A percentile compares a stretch with the other conserved stretches of the same genome.
Evolutionary conservation across 2,888 invertebrate genomes (phyloP).

Genomic region (Spodoptera picta): DNA sequence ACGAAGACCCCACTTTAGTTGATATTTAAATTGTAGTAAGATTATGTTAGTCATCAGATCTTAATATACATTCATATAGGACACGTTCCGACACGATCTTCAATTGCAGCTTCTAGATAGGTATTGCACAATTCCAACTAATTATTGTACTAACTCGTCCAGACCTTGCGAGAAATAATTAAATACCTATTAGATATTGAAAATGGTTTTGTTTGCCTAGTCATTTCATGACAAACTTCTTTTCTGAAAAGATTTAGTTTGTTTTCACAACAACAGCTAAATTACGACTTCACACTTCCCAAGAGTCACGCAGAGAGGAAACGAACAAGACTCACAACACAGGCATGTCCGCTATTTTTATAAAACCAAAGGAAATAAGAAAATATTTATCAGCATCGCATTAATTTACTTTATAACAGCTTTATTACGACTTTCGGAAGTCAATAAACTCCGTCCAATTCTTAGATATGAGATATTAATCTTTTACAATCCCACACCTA

Average conservation of each 20-base stretch:
- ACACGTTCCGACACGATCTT: slow-evolving; percentile 22
- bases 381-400: slow-evolving; percentile 12
- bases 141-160: slow-evolving; percentile 18
- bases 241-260: too few relatives aligned
- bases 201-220: too few relatives aligned
- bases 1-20: too few relatives aligned
- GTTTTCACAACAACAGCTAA: background rate
- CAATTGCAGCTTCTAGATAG: background rate
- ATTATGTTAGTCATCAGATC: slow-evolving; percentile 28
- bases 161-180: background rate
- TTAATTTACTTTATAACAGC: slow-evolving; percentile 23
- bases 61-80: background rate
- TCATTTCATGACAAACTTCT: too few relatives aligned
- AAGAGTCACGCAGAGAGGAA: slow-evolving; percentile 8
- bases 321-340: slow-evolving; percentile 15
- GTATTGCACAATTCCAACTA: slow-evolving; percentile 35
- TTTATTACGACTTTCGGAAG: slow-evolving; percentile 36
- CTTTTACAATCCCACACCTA: slow-evolving; percentile 27
- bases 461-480: slow-evolving; percentile 19
- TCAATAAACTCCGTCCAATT: slow-evolving; percentile 5
- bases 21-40: too few relatives aligned
- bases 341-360: slow-evolving; percentile 28
- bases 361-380: slow-evolving; percentile 23
- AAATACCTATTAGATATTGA: too few relatives aligned
- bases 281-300: background rate